Evolutionary conservation across 2,888 invertebrate genomes (phyloP), one percentile per base, ranked within the genome.

Genomic region (Apamea anceps): DNA sequence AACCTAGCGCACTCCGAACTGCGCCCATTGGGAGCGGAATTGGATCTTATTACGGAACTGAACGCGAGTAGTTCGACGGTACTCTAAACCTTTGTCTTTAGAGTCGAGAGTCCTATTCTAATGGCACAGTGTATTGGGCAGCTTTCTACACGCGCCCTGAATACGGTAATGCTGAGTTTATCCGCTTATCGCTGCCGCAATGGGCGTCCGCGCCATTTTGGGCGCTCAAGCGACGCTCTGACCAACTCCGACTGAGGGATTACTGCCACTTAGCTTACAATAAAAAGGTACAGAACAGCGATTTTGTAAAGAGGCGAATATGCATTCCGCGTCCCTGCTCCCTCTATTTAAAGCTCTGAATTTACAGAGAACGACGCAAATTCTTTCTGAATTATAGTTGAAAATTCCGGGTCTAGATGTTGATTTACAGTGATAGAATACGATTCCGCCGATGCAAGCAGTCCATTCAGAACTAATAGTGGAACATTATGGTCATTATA

Each of bases 131-230:
- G 70, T 79, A 86, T 80, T 86, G 80, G 81, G 78, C 79, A 77
- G 90, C 92, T 93, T 91, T 93, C 93, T 93, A 92, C 86, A 88
- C 93, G 93, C 91, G 93, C 86, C 90, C 92, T 92, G 94, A 94
- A 94, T 94, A 89, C 80, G 80, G 77, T 79, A 85, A 86, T 79
- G 86, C 62, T 70, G 70, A 91, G 86, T 85, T 88, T 88, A 90
- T 90, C 90, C 85, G 91, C 88, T 91, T 88, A 92, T 89, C 90
- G 88, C 82, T 75, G 77, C 85, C 77, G 76, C 85, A 89, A 85
- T 87, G 85, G 89, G 71, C 77, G 81, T 75, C 75, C 72, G 74
- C 65, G 65, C 90, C 92, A 87, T 91, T 90, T 91, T 88, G 86
- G 91, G 92, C 45, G 72, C 42, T 68, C 65, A 67, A 73, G 85